A percentile compares a stretch with the other conserved stretches of the same genome.
phyloP scores from a whole-genome alignment of 2,888 invertebrate genomes.

The Dryobotodes eremita region DNA sequence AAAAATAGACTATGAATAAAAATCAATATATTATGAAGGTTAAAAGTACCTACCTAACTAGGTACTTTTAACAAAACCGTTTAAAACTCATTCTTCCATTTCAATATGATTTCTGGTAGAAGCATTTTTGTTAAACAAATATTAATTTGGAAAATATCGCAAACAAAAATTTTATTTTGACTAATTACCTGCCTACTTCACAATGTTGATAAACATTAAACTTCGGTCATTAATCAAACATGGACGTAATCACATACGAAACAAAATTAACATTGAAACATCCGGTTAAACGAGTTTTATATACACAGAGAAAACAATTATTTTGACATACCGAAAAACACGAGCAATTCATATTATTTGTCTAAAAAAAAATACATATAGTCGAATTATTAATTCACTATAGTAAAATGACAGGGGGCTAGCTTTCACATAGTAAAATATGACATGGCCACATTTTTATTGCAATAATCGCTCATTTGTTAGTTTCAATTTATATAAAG shows the following conservation, averaged over 20 bases:
- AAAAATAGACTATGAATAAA: slow-evolving; percentile 25
- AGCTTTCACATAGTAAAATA: background rate
- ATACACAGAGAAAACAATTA: background rate
- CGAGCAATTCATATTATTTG: slow-evolving; percentile 15
- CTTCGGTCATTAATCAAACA: slow-evolving; percentile 15
- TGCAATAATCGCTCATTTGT: background rate
- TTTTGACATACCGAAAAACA: background rate
- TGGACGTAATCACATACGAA: background rate
- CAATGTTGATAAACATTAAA: slow-evolving; percentile 7
- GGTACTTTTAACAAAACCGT: background rate
- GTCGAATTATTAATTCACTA: background rate
- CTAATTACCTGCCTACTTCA: background rate
- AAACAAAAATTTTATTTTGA: background rate
- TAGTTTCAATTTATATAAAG: background rate
- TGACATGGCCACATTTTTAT: background rate
- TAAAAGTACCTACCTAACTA: background rate
- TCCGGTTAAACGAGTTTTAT: background rate
- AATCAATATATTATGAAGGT: background rate
- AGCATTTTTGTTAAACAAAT: background rate
- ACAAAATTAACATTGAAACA: background rate
- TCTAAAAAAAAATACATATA: background rate
- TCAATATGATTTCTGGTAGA: background rate
- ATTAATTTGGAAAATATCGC: background rate
- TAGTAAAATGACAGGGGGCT: background rate
- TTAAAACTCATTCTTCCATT: background rate